Conservation (phyloP, 2,797 vertebrate species). For the Epinephelus coioides region DNA sequence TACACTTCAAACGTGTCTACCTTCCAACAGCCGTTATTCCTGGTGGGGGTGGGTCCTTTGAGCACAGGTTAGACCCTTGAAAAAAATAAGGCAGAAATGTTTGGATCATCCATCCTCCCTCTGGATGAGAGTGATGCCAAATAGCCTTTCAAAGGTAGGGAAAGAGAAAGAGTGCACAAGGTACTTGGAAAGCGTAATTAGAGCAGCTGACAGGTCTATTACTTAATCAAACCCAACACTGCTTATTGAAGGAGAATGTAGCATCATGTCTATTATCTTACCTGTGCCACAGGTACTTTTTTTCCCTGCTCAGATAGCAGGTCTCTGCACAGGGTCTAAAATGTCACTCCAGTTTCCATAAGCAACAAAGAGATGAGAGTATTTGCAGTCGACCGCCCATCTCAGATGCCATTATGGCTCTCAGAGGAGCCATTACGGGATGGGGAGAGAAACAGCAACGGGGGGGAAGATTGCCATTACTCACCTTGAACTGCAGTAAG, state of each 20-base stretch:
- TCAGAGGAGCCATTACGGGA: constrained; percentile 68
- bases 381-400: constrained; percentile 45
- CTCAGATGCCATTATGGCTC: constrained; percentile 67
- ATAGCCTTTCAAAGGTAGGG: constrained; percentile 6
- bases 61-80: constrained; percentile 53
- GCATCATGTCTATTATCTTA: constrained; percentile 5
- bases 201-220: constrained; percentile 25
- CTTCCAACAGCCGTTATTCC: constrained; percentile 48
- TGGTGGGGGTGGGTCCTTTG: constrained; percentile 35
- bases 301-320: constrained; percentile 13
- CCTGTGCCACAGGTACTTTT: constrained; percentile 6
- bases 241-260: not conserved
- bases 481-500: constrained; percentile 75
- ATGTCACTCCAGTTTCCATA: constrained; percentile 52
- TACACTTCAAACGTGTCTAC: constrained; percentile 76
- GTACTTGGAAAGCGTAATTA: constrained; percentile 23
- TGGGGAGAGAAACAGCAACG: constrained; percentile 51
- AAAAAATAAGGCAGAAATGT: constrained; percentile 50
- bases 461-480: constrained; percentile 60
- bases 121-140: constrained; percentile 28
- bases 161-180: not conserved
- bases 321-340: constrained; percentile 12
- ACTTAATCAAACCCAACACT: constrained; percentile 23
- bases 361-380: constrained; percentile 62
- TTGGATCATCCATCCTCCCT: constrained; percentile 50